phyloP scores from a whole-genome alignment of 1,140 invertebrate genomes.

The Myzus persicae region DNA sequence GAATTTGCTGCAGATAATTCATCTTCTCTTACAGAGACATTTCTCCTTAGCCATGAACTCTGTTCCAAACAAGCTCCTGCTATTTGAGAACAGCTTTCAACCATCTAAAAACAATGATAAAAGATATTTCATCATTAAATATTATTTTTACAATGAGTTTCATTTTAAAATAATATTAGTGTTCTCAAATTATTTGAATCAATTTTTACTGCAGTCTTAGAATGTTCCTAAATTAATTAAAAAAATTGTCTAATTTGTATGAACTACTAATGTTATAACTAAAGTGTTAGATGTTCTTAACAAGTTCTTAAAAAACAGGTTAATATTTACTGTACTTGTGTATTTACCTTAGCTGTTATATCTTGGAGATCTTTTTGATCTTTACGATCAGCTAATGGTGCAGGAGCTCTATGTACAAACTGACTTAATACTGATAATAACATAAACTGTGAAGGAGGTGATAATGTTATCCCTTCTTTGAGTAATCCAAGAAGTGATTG shows the following conservation, averaged over 20 bases:
- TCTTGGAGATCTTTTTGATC: conserved; percentile 85
- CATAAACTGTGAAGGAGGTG: conserved; percentile 82
- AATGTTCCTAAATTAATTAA: too few relatives aligned
- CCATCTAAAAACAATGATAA: conserved; percentile 68
- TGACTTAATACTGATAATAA: conserved; percentile 83
- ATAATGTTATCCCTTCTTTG: conserved; percentile 74
- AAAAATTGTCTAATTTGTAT: not conserved
- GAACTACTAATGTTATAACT: not conserved
- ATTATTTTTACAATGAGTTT: not conserved
- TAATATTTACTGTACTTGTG: not conserved
- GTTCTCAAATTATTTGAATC: not conserved
- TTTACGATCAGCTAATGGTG: conserved; percentile 77
- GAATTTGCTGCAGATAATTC: conserved; percentile 65
- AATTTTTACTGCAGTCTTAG: too few relatives aligned
- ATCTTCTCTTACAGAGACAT: conserved; percentile 85
- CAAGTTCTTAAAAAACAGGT: not conserved
- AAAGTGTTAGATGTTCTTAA: not conserved
- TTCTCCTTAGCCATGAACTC: conserved; percentile 89
- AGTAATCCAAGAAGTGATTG: conserved; percentile 78
- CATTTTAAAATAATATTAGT: not conserved
- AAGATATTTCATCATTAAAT: not conserved
- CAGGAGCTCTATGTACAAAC: conserved; percentile 76
- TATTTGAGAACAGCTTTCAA: conserved; percentile 85
- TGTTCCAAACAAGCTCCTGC: conserved; percentile 89
- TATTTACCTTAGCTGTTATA: conserved; percentile 71